These are phyloP conservation scores for Conus ventricosus DNA, from an alignment of 1,140 invertebrate genomes.

Conservation along the genomic window DNA sequence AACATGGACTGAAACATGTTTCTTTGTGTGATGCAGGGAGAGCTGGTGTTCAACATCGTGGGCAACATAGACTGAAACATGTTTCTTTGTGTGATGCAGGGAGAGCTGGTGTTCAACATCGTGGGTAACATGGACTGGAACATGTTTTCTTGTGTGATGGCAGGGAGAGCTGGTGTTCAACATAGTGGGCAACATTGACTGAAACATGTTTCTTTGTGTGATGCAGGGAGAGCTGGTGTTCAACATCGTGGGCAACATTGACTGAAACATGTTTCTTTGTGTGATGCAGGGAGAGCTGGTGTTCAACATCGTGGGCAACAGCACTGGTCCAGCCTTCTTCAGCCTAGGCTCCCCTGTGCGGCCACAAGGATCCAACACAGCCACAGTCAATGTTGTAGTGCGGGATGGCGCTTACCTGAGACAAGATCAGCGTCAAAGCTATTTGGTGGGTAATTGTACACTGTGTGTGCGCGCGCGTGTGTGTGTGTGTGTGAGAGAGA, in stretches of 20 bases:
- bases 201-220: too few relatives aligned
- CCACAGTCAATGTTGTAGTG: neutral
- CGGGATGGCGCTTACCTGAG: neutral
- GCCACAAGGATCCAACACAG: neutral
- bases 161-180: slow-evolving; percentile 65
- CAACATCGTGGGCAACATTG: too few relatives aligned
- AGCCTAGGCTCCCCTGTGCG: slow-evolving; percentile 34
- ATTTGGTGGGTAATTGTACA: neutral
- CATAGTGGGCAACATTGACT: slow-evolving; percentile 50
- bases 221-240: too few relatives aligned
- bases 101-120: too few relatives aligned
- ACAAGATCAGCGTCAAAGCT: neutral
- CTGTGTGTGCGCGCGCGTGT: too few relatives aligned
- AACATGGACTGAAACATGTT: neutral
- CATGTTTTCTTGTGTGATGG: neutral
- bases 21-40: too few relatives aligned
- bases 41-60: too few relatives aligned
- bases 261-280: too few relatives aligned
- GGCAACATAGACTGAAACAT: too few relatives aligned
- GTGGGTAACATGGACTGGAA: too few relatives aligned
- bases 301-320: slow-evolving; percentile 61
- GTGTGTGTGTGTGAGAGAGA: too few relatives aligned
- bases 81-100: too few relatives aligned
- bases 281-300: slow-evolving; percentile 57
- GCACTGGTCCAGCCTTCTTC: slow-evolving; percentile 61